Evolutionary conservation across 2,113 vertebrate genomes (phyloP), one percentile per base, ranked within the genome.

Genomic region (Neodon shergylaensis): DNA sequence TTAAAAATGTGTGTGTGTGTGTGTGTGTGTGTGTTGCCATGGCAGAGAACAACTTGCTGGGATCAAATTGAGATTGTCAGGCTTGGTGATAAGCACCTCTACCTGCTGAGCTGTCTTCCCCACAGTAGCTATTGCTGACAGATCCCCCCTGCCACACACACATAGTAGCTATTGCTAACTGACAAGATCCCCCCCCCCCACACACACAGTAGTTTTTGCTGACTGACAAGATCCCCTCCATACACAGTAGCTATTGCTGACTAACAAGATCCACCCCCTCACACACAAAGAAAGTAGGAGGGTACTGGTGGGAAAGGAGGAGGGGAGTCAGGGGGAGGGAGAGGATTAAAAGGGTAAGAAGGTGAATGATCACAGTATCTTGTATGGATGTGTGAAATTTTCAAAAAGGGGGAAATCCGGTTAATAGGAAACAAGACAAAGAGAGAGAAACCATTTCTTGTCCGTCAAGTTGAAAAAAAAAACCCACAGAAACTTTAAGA

Each of bases 171-270:
- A 12, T 33, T 4, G 28, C 12, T 66, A 11, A 68, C 31, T 63
- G 7, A 63, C 22, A 31, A 66, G 26, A 28, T 66, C 1, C 28
- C 31, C 49, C 33, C 1, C 49, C 5, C 0, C 8, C 0, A 66
- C 2, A 12, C 10, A 54, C 52, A 17, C 33, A 70, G 68, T 70
- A 70, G 68, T 17, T n/a, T n/a, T n/a, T 17, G 1, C 33, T 68
- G 10, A 31, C 65, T 66, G 28, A 66, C 65, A 33, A 66, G 26
- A 28, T 66, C 17, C 47, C 24, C 2, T 2, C 22, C 65, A 31
- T 4, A 31, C 26, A 5, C 11, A 66, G 65, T 66, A 66, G 28
- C 11, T 66, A 4, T 31, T 11, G 28, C 28, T 66, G 31, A 68
- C 31, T 63, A 24, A 63, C 61, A 66, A 66, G 11, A 12, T 66